These are phyloP conservation scores for Telmatherina bonti DNA, from an alignment of 2,797 vertebrate genomes.

Conservation along the genomic window DNA sequence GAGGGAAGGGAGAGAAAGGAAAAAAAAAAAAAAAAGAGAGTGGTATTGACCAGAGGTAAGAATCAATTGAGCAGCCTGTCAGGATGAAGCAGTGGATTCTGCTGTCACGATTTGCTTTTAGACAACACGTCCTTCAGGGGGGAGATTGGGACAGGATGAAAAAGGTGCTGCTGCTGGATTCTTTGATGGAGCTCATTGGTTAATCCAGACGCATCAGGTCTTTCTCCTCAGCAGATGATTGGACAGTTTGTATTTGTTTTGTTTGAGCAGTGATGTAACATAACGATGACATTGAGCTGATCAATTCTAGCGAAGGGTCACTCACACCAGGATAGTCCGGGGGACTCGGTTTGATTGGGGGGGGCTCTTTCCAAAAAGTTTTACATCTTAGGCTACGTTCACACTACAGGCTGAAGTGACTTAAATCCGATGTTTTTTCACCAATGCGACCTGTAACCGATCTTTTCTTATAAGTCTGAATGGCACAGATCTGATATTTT, in stretches of 20 bases:
- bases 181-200: slow-evolving; percentile 12
- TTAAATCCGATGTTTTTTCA: too few relatives aligned
- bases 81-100: slow-evolving; percentile 44
- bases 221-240: slow-evolving; percentile 21
- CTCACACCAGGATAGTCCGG: too few relatives aligned
- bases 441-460: too few relatives aligned
- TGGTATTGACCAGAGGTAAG: slow-evolving; percentile 49
- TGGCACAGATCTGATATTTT: too few relatives aligned
- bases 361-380: too few relatives aligned
- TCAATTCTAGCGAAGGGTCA: neutral
- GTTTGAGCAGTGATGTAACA: slow-evolving; percentile 5
- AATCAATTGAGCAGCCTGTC: slow-evolving; percentile 55
- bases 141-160: slow-evolving; percentile 10
- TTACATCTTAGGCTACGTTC: too few relatives aligned
- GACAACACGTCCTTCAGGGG: slow-evolving; percentile 15
- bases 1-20: slow-evolving; percentile 8
- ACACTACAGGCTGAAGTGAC: too few relatives aligned
- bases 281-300: neutral
- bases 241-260: slow-evolving; percentile 16
- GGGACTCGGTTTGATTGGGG: too few relatives aligned
- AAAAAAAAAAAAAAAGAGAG: slow-evolving; percentile 35
- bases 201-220: slow-evolving; percentile 12
- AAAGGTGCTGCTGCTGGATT: slow-evolving; percentile 1
- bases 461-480: too few relatives aligned
- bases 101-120: slow-evolving; percentile 14